Evolutionary conservation across 2,888 invertebrate genomes (phyloP), one percentile per base, ranked within the genome.

Genomic region (Lordiphosa andalusiaca): DNA sequence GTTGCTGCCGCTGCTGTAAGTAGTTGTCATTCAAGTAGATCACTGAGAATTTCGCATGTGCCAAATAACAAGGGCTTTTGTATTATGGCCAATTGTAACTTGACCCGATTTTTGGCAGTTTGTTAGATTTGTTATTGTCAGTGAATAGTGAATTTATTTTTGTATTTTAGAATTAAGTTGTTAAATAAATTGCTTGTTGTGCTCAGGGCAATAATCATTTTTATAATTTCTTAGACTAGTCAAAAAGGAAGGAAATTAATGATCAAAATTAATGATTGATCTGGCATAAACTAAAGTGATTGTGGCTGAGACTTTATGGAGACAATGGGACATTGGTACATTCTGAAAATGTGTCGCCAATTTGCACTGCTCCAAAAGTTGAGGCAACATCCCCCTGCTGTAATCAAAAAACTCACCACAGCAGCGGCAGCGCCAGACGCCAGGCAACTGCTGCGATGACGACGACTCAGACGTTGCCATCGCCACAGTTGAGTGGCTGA

Each of bases 21-120:
- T 53, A 37, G 50, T 63, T 71, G 63, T 59, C 66, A 67, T 82
- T 70, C 67, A 74, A 84, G 69, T 66, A 67, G 77, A 76, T 62
- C 82, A 82, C 69, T 77, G 71, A 55, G 78, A 82, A 77, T 77
- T 82, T 82, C 77, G 83, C 77, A 77, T 77, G 80, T 77, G 80
- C 77, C 75, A 72, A 74, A 82, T 69, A 74, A 63, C 63, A 78
- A 69, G 80, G 72, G 75, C 78, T 67, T 57, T 67, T 67, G 67
- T 60, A 69, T 64, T 63, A 42, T 62, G 46, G 59, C 41, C 39
- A 50, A 60, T 77, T 71, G 74, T 65, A 68, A 71, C 77, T 77
- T 81, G 78, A 84, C 82, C 78, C 53, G 60, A 84, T 73, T 81
- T 61, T 62, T 9, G 30, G 53, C 30, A 66, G 42, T 57, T 42